Percentiles rank a stretch among this genome's conserved stretches.
These are phyloP conservation scores for Axis porcinus DNA, from an alignment of 2,113 vertebrate genomes.

Conservation along the genomic window DNA sequence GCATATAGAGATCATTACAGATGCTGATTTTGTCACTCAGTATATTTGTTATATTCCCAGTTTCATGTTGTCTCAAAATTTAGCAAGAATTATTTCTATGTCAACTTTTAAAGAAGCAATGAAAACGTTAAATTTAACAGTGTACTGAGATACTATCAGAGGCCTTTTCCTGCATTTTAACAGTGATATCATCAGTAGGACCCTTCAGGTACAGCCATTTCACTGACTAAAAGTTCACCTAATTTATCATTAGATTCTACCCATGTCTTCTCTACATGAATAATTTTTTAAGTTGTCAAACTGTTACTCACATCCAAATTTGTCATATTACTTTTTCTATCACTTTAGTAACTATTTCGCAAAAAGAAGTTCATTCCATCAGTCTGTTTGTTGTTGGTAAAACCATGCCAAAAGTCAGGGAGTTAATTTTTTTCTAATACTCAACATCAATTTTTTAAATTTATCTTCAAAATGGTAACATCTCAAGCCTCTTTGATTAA, in stretches of 20 bases:
- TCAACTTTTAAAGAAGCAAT: neutral
- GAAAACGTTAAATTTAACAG: neutral
- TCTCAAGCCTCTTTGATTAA: neutral
- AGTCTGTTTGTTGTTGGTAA: neutral
- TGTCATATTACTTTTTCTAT: neutral
- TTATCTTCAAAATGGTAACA: neutral
- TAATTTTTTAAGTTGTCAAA: neutral
- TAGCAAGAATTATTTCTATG: constrained; percentile 5
- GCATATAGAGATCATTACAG: neutral
- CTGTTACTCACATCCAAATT: neutral
- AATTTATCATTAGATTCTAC: neutral
- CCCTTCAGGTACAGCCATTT: neutral
- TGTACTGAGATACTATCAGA: neutral
- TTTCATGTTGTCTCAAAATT: neutral
- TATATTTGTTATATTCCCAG: neutral
- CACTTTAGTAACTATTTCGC: neutral
- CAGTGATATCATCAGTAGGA: neutral
- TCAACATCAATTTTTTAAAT: neutral
- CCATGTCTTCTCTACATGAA: neutral
- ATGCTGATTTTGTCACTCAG: neutral
- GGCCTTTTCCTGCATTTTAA: neutral
- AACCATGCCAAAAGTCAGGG: neutral
- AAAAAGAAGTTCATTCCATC: neutral
- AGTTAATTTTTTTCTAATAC: neutral
- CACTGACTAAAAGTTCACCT: neutral